Base-by-base conservation (phyloP, 2,888 invertebrate species). In the Conops quadrifasciatus region DNA sequence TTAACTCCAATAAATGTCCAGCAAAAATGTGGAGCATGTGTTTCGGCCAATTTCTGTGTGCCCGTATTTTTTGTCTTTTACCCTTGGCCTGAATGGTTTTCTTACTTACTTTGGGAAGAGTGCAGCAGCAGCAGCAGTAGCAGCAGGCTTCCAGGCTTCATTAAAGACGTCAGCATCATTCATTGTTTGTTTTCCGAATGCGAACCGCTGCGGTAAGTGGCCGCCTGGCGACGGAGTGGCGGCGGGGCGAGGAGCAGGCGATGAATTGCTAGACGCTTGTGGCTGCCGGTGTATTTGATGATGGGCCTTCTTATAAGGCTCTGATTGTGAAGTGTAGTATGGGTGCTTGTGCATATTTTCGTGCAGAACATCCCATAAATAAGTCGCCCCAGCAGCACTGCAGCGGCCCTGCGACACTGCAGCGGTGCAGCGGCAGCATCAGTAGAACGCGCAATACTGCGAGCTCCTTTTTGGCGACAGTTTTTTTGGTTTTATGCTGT, bases 1-100 rank as follows among this genome's bases (percentile, higher is more conserved):
- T 85, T 86, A 85, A 84, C 86, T 85, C 79, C 85, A 85, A 86
- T 86, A 85, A 85, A 85, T 84, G 86, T 85, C 86, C 83, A 80
- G 81, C 81, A 83, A 84, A 83, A 83, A 85, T 85, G 85, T 85
- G 83, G 83, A 85, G 86, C 85, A 85, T 85, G 85, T 86, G 86
- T 86, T 86, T 84, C 83, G 80, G 78, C 79, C 82, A 82, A 84
- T 81, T 83, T 84, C 82, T 80, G 80, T 15, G 19, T 24, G n/a
- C 43, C 65, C 70, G 64, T 70, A 84, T 83, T 83, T 78, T 78
- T n/a, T n/a, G 77, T 79, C 78, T 84, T 81, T 81, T 80, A 81
- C 58, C 68, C 43, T 43, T 26, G 26, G 28, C 45, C n/a, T 60
- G 21, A 19, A 49, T 15, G 19, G 49, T 19, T 19, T 49, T 11